Evolutionary conservation across 2,797 vertebrate genomes (phyloP), one percentile per base, ranked within the genome.

Genomic region (Denticeps clupeoides): DNA sequence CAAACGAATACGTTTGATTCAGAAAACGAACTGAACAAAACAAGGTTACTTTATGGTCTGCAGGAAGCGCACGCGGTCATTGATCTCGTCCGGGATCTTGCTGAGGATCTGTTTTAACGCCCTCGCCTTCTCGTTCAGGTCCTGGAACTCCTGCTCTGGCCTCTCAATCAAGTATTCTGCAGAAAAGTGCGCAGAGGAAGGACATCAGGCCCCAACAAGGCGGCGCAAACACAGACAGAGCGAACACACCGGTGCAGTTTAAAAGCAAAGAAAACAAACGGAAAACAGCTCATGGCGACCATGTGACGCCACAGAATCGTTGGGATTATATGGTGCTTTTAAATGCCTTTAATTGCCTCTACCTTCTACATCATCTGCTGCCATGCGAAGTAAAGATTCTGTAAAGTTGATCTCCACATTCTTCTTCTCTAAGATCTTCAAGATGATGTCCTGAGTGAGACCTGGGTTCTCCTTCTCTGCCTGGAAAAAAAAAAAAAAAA

Each of bases 41-140:
- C n/a, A n/a, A n/a, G n/a, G n/a, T 85, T 74, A 97, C 93, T 97
- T 97, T 87, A 97, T 97, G 80, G 93, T 97, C 87, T 97, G 93
- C 69, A 97, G 85, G 77, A 97, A 96, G 68, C 91, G 84, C 78
- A 95, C 91, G 85, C 92, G 82, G 81, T 97, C 93, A 48, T 89
- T 94, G 79, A 97, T 97, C 80, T 97, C 93, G 58, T 97, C 93
- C 1, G 93, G 93, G 68, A 97, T 96, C 85, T 94, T 95, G 78
- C 93, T 95, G 73, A 97, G 91, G 68, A 97, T 97, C 50, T 93
- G 89, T 74, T 95, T 97, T 81, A 96, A 87, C 67, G 91, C 91
- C 68, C 91, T 83, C 73, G 93, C 92, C 71, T 97, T 97, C 60
- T 94, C 91, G 44, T 96, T 96, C 37, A 95, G 82, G 72, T 97